phyloP scores from a whole-genome alignment of 1,140 invertebrate genomes.

The Ceratosolen solmsi region DNA sequence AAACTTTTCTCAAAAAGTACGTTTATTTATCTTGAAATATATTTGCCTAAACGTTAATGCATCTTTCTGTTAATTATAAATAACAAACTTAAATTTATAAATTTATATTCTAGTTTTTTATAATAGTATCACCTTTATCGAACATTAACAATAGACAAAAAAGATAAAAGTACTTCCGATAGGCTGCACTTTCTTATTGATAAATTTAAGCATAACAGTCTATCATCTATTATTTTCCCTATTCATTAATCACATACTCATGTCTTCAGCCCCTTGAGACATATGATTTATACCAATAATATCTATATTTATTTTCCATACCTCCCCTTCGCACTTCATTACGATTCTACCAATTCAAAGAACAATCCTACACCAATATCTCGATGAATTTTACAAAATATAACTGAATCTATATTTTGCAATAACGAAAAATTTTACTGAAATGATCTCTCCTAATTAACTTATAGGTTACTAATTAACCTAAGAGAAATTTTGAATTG shows the following conservation, averaged over 20 bases:
- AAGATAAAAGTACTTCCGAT: neutral
- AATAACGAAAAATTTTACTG: neutral
- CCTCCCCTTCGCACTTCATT: neutral
- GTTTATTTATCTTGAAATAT: too few relatives aligned
- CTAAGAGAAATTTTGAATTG: neutral
- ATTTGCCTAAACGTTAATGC: too few relatives aligned
- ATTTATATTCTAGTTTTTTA: too few relatives aligned
- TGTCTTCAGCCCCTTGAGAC: neutral
- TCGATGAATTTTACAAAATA: neutral
- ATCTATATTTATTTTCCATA: neutral
- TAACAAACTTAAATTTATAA: too few relatives aligned
- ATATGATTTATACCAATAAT: constrained; percentile 1
- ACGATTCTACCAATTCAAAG: neutral
- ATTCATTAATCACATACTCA: neutral
- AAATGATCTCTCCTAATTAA: neutral
- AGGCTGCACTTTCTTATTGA: neutral
- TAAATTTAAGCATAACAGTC: neutral
- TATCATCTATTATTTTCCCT: neutral
- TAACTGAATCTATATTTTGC: neutral
- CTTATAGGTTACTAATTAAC: neutral
- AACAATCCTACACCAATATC: neutral
- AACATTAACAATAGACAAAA: too few relatives aligned
- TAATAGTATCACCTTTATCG: too few relatives aligned
- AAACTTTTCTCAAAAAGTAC: too few relatives aligned
- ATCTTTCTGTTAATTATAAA: too few relatives aligned